Conservation (phyloP, 2,888 invertebrate species). For the Byasa hedistus region DNA sequence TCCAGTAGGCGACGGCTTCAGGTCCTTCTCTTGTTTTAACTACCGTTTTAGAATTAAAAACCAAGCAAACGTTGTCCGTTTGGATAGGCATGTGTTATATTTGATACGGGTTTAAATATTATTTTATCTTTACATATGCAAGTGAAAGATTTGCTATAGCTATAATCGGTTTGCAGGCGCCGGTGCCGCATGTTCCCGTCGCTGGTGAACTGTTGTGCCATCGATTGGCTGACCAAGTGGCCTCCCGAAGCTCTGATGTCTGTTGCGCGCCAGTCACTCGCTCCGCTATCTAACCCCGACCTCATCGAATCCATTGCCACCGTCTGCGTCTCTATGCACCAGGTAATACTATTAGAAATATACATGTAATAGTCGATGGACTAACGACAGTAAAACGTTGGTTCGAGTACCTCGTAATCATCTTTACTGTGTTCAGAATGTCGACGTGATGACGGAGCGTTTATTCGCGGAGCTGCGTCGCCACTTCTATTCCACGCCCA, state of each 20-base stretch:
- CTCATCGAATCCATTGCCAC: conserved; percentile 59
- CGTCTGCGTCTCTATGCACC: conserved; percentile 69
- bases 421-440: conserved; percentile 80
- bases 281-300: conserved; percentile 76
- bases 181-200: conserved; percentile 97
- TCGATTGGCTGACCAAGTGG: conserved; percentile 97
- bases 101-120: too few species aligned
- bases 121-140: too few species aligned
- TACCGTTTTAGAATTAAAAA: not conserved
- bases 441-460: conserved; percentile 86
- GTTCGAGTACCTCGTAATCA: not conserved
- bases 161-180: conserved; percentile 71
- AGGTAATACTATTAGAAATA: conserved; percentile 45
- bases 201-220: conserved; percentile 95
- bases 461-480: conserved; percentile 91
- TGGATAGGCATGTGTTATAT: too few species aligned
- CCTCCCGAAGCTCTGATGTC: conserved; percentile 92
- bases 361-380: too few species aligned
- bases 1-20: conserved; percentile 92
- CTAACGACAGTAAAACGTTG: too few species aligned
- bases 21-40: conserved; percentile 56
- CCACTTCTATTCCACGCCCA: conserved; percentile 94
- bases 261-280: conserved; percentile 87
- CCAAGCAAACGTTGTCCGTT: too few species aligned
- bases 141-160: not conserved